phyloP scores from a whole-genome alignment of 2,113 vertebrate genomes.

The Archilochus colubris region DNA sequence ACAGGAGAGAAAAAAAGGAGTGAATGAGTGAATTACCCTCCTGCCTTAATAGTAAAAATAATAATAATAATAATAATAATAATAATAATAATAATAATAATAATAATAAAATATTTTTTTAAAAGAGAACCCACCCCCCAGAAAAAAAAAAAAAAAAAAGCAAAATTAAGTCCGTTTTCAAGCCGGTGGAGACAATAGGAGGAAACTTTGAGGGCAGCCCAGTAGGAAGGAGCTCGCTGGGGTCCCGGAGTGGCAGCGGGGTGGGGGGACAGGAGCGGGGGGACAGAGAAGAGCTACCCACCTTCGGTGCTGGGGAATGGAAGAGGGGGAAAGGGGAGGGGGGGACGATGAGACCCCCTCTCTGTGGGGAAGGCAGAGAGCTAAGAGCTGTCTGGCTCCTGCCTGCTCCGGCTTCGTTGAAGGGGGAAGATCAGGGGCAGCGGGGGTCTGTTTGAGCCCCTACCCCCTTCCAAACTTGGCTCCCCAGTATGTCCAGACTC shows the following conservation, averaged over 20 bases:
- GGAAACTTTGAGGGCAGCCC: neutral
- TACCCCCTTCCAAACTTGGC: neutral
- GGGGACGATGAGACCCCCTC: neutral
- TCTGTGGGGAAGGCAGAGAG: neutral
- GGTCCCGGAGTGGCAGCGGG: neutral
- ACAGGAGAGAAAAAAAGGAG: neutral
- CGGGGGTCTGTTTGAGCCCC: neutral
- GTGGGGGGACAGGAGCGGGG: neutral
- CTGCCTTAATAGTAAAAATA: neutral
- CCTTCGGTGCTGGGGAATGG: neutral
- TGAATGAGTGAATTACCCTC: neutral
- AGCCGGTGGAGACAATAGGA: neutral
- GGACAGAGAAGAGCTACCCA: neutral
- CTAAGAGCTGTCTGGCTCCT: neutral
- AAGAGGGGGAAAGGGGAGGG: neutral
- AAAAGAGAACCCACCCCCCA: too few species aligned
- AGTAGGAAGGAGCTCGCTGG: neutral
- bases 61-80: too few species aligned
- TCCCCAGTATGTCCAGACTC: neutral
- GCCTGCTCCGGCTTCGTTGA: neutral
- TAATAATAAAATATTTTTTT: neutral
- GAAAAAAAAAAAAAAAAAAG: too few species aligned
- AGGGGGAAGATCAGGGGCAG: neutral
- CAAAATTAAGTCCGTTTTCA: neutral
- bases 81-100: neutral